A percentile compares a stretch with the other conserved stretches of the same genome.
Conservation (phyloP, 2,888 invertebrate species). For the Rambutsinella grinnellia region DNA sequence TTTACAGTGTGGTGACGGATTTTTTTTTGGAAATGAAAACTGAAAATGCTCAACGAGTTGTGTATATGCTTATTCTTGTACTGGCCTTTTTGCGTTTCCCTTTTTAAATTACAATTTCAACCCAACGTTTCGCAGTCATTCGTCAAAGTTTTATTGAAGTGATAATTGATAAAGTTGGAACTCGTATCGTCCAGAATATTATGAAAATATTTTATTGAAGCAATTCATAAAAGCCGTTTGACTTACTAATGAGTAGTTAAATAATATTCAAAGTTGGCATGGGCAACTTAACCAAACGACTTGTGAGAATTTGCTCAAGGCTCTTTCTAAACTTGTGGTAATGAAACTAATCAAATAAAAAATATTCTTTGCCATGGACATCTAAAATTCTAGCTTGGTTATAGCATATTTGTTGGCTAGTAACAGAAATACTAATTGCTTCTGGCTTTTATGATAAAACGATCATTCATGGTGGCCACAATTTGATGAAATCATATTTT, state of each 20-base stretch:
- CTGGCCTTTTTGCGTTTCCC: too few relatives aligned
- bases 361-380: neutral
- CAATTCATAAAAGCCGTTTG: neutral
- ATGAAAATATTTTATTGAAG: neutral
- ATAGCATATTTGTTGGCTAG: neutral
- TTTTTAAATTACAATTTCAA: too few relatives aligned
- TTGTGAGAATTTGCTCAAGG: neutral
- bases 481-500: too few relatives aligned
- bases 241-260: neutral
- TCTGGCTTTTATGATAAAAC: neutral
- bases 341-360: neutral
- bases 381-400: too few relatives aligned
- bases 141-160: conserved; percentile 29
- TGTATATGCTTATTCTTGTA: too few relatives aligned
- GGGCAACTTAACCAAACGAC: neutral
- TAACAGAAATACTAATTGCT: neutral
- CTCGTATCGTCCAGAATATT: neutral
- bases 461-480: too few relatives aligned
- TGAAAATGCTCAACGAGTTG: too few relatives aligned
- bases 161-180: conserved; percentile 11
- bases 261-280: neutral
- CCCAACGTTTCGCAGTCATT: neutral
- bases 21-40: neutral
- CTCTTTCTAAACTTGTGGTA: neutral
- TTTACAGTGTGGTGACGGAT: too few relatives aligned